Conservation (phyloP, 1,140 invertebrate species). For the Hylyphantes graminicola region DNA sequence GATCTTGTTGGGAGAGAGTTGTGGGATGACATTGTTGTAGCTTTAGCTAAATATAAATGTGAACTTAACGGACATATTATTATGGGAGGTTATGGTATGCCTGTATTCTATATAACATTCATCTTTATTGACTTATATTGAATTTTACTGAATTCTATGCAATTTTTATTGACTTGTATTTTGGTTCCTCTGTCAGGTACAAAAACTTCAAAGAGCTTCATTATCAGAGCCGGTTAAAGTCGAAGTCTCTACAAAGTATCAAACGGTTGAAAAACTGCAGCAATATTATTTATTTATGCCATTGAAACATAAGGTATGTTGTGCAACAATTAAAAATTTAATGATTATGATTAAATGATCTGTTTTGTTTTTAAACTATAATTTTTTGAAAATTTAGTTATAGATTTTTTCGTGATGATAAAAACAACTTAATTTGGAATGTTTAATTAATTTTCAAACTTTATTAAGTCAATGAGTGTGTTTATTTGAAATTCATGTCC, state of each 20-base stretch:
- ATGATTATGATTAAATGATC: neutral
- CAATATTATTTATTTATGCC: constrained; percentile 98
- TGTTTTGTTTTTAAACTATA: constrained; percentile 8
- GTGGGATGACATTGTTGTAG: too few relatives aligned
- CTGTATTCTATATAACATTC: too few relatives aligned
- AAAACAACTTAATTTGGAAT: neutral
- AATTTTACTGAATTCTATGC: too few relatives aligned
- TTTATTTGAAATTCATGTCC: too few relatives aligned
- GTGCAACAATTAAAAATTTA: neutral
- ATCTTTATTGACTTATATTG: too few relatives aligned
- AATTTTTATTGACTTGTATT: neutral
- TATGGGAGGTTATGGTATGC: too few relatives aligned
- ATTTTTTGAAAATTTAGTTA: neutral
- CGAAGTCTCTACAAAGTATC: constrained; percentile 96
- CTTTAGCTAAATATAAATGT: too few relatives aligned
- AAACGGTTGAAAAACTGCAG: constrained; percentile 95
- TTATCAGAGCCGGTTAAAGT: constrained; percentile 90
- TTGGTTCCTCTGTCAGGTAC: constrained; percentile 63
- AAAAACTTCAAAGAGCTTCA: constrained; percentile 95
- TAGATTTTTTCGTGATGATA: neutral
- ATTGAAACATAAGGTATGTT: constrained; percentile 88
- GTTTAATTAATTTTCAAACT: too few relatives aligned
- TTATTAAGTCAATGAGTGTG: too few relatives aligned
- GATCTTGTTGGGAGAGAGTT: too few relatives aligned
- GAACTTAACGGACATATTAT: too few relatives aligned